Evolutionary conservation across 1,140 invertebrate species (phyloP).

Genomic region (Anastatus disparis): DNA sequence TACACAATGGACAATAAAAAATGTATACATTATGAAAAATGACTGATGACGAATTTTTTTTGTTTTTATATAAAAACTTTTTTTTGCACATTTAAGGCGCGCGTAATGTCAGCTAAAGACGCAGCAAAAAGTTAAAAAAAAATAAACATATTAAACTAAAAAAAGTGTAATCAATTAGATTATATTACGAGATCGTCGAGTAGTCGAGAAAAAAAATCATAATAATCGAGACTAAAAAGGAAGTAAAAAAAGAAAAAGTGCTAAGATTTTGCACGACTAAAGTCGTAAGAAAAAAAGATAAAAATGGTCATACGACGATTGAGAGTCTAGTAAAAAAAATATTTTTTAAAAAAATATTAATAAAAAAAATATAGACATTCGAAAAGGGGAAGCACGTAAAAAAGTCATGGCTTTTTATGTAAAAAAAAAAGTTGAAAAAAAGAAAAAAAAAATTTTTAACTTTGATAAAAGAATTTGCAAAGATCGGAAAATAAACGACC

Average conservation of each 20-base stretch:
- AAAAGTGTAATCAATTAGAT: background rate
- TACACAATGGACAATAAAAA: constrained; percentile 42
- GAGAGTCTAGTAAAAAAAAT: constrained; percentile 15
- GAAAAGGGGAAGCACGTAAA: constrained; percentile 29
- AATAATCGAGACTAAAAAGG: constrained; percentile 12
- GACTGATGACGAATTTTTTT: constrained; percentile 22
- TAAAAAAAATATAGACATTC: constrained; percentile 33
- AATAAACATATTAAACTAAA: background rate
- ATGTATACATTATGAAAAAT: constrained; percentile 49
- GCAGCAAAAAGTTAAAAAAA: constrained; percentile 28
- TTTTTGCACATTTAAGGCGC: no score
- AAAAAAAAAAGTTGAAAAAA: background rate
- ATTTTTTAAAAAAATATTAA: constrained; percentile 31
- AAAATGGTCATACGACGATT: constrained; percentile 33
- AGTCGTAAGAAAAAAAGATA: constrained; percentile 17
- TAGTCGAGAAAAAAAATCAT: background rate
- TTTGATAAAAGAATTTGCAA: constrained; percentile 42
- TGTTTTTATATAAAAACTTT: background rate
- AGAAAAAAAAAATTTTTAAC: no score
- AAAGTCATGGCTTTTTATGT: constrained; percentile 29
- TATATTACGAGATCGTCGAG: no score
- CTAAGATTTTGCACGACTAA: constrained; percentile 7
- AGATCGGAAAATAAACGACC: constrained; percentile 43
- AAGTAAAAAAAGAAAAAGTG: background rate
- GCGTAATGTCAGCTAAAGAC: constrained; percentile 30